Conservation (phyloP, 2,888 invertebrate species). For the Zaprionus obscuricornis region DNA sequence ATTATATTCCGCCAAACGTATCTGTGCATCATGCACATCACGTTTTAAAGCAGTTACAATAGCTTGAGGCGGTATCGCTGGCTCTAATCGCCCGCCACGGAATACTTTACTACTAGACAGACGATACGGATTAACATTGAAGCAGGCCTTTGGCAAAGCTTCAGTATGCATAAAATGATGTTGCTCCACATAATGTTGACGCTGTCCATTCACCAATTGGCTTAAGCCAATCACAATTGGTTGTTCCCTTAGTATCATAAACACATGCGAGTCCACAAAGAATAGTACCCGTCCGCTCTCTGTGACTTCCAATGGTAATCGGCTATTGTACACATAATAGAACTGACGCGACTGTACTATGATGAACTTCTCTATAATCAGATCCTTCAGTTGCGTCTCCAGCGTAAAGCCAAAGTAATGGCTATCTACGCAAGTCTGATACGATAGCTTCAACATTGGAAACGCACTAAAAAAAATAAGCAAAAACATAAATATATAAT, state of each 20-base stretch:
- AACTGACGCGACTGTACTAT: slow-evolving; percentile 77
- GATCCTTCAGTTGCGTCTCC: slow-evolving; percentile 48
- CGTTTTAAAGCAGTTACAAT: slow-evolving; percentile 48
- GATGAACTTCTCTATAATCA: slow-evolving; percentile 79
- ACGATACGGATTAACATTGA: slow-evolving; percentile 66
- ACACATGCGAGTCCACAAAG: slow-evolving; percentile 79
- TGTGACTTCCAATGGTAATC: slow-evolving; percentile 61
- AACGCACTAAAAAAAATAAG: slow-evolving; percentile 48
- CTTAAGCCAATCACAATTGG: slow-evolving; percentile 77
- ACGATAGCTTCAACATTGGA: slow-evolving; percentile 66
- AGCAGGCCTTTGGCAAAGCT: slow-evolving; percentile 65
- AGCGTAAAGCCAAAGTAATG: slow-evolving; percentile 80
- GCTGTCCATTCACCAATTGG: slow-evolving; percentile 35
- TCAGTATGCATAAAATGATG: slow-evolving; percentile 80
- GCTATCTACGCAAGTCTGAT: slow-evolving; percentile 75
- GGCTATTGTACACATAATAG: slow-evolving; percentile 71
- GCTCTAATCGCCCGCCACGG: slow-evolving; percentile 28
- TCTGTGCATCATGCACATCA: slow-evolving; percentile 40
- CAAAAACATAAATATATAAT: too few species aligned
- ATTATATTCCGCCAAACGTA: slow-evolving; percentile 40
- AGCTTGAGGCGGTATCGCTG: slow-evolving; percentile 45
- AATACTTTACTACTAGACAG: slow-evolving; percentile 50
- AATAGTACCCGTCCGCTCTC: slow-evolving; percentile 57
- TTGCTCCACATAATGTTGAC: slow-evolving; percentile 70
- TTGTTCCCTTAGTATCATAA: slow-evolving; percentile 72